Percentiles rank a stretch among this genome's conserved stretches.
phyloP scores from a whole-genome alignment of 2,888 invertebrate species.

The Oxystoma pomonae region DNA sequence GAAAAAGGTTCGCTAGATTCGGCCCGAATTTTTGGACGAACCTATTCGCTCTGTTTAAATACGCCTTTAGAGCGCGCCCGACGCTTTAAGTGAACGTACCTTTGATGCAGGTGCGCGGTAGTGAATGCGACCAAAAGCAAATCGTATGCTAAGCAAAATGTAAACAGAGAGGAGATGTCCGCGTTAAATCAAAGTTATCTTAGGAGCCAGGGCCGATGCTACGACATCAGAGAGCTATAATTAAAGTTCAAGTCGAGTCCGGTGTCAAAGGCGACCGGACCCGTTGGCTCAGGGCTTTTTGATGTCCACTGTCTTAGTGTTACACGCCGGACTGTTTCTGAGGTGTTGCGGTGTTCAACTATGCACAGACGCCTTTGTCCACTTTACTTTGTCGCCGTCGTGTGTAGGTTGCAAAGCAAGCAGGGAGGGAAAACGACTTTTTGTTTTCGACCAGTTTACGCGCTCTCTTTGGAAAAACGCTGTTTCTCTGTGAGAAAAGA shows the following conservation, averaged over 20 bases:
- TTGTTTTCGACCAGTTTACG: neutral
- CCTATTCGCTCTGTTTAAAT: no score
- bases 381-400: neutral
- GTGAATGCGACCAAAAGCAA: neutral
- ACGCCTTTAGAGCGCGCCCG: neutral
- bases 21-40: no score
- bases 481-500: neutral
- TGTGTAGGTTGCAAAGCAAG: neutral
- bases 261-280: constrained; percentile 45
- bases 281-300: constrained; percentile 33
- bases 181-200: constrained; percentile 37
- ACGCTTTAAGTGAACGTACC: neutral
- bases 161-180: constrained; percentile 10
- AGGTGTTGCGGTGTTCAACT: constrained; percentile 48
- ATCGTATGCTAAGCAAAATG: constrained; percentile 24
- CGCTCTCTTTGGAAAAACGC: neutral
- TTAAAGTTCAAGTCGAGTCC: constrained; percentile 46
- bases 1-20: no score
- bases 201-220: constrained; percentile 27
- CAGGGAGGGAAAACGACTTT: neutral
- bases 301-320: constrained; percentile 44
- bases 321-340: constrained; percentile 46
- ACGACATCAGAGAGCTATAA: constrained; percentile 45
- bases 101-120: neutral
- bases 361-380: constrained; percentile 39